Evolutionary conservation across 2,113 vertebrate species (phyloP), one percentile per base, ranked within the genome.

Genomic region (Pterocles burchelli): DNA sequence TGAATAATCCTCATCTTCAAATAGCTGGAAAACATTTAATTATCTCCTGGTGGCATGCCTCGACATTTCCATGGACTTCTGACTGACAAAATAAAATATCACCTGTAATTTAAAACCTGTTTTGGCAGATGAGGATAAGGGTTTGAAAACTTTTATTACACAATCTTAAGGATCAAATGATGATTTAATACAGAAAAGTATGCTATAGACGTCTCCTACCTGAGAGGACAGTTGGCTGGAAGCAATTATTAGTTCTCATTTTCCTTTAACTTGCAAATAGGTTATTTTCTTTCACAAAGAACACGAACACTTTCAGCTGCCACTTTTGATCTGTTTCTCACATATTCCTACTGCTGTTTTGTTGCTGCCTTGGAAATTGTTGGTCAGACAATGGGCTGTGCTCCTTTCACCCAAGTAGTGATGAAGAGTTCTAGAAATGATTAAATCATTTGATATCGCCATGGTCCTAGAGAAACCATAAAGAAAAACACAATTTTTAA

Each of bases 51-150:
- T 90, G 90, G 57, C 96, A 77, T 86, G 96, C 86, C 96, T 86
- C 90, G 70, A 92, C 96, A 92, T 77, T 90, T 88, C 95, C 96
- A 86, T 17, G 59, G 95, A 45, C 92, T 95, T 55, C 86, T 86
- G 90, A 84, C 89, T 96, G 96, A 96, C 95, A 95, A 92, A 95
- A 93, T 96, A 92, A 97, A 96, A 95, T 95, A 97, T 95, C 94
- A 93, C 95, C 96, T 92, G 90, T 90, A 92, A 96, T 95, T 96
- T 92, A 78, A 96, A 95, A 96, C 95, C 90, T 95, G 94, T 96
- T 95, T 92, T 95, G 95, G 94, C 94, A 95, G 94, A 93, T 38
- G 90, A 67, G 83, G 82, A 83, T 72, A 86, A 96, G 85, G 13
- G 68, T 59, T 80, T 95, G 92, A 94, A 86, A 90, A 95, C 83